These are phyloP conservation scores for Ptychochromis oligacanthus DNA, from an alignment of 2,113 vertebrate species.

Conservation along the genomic window DNA sequence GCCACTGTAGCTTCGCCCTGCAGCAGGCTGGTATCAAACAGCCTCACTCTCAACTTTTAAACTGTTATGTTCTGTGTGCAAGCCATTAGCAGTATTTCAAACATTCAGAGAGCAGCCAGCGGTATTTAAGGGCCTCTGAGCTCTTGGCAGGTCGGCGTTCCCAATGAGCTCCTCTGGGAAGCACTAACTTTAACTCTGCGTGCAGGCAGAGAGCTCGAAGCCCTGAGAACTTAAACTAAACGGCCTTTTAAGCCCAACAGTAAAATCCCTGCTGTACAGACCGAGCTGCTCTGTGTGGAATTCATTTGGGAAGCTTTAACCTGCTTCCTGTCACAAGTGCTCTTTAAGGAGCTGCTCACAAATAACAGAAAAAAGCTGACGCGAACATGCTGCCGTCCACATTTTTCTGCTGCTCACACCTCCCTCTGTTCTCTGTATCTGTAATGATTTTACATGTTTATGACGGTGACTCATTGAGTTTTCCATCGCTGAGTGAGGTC, in stretches of 20 bases:
- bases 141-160: constrained; percentile 6
- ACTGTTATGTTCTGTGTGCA: background rate
- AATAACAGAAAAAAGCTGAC: background rate
- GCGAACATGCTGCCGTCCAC: no score
- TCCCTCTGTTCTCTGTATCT: background rate
- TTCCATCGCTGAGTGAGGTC: constrained; percentile 57
- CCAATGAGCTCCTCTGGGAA: constrained; percentile 61
- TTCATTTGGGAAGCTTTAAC: constrained; percentile 44
- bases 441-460: constrained; percentile 52
- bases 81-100: constrained; percentile 9
- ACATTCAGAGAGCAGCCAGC: background rate
- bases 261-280: constrained; percentile 35
- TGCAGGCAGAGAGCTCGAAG: constrained; percentile 13
- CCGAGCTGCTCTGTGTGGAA: constrained; percentile 51
- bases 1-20: background rate
- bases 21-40: background rate
- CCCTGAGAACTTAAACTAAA: constrained; percentile 18
- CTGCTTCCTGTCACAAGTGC: constrained; percentile 51
- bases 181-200: constrained; percentile 16
- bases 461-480: constrained; percentile 40
- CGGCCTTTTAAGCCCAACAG: constrained; percentile 39
- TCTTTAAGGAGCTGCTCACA: constrained; percentile 6
- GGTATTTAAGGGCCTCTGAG: constrained; percentile 11
- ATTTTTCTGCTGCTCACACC: no score
- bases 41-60: background rate